phyloP scores from a whole-genome alignment of 2,113 vertebrate species.

The Phainopepla nitens region DNA sequence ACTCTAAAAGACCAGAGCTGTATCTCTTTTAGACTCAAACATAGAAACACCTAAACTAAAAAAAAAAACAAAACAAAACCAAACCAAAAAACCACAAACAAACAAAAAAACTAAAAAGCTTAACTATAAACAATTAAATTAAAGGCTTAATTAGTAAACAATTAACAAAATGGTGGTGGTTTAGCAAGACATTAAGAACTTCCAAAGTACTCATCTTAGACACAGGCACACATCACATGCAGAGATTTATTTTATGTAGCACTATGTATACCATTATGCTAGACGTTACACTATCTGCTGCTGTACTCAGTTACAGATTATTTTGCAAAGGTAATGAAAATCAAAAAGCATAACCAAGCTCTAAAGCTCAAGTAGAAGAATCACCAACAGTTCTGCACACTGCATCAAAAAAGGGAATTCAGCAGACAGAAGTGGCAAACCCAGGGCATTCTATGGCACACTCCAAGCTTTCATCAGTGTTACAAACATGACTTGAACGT shows the following conservation, averaged over 20 bases:
- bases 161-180: not conserved
- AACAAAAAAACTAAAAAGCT: too few species aligned
- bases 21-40: not conserved
- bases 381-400: not conserved
- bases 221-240: not conserved
- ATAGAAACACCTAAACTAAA: not conserved
- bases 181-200: not conserved
- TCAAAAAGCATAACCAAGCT: not conserved
- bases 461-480: not conserved
- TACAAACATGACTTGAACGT: fast-evolving
- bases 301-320: not conserved
- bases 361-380: not conserved
- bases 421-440: not conserved
- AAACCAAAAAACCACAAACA: too few species aligned
- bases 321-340: not conserved
- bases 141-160: not conserved
- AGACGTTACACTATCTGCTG: not conserved
- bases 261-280: not conserved
- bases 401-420: not conserved
- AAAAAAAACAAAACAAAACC: not conserved
- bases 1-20: not conserved
- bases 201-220: not conserved
- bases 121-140: too few species aligned
- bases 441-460: not conserved
- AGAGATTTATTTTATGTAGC: not conserved